Base-by-base conservation (phyloP, 2,113 vertebrate genomes). In the Oncorhynchus keta region DNA sequence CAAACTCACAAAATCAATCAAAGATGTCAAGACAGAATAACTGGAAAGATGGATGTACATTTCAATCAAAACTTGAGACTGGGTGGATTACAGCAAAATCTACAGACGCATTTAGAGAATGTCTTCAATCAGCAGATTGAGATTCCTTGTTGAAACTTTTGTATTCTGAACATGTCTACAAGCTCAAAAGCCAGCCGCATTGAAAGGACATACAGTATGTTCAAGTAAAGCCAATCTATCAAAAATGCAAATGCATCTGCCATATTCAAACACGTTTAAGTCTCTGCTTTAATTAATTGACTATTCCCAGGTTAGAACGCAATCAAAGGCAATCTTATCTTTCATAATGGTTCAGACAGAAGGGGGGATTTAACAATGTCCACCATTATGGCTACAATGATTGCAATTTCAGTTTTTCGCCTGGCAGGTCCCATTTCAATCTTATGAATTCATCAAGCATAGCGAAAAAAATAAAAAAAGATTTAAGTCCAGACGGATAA, bases 291-390 rank as follows among this genome's bases (percentile, higher is more conserved):
- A 35, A 4, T 55, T 26, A 39, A 45, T 3, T 9, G 39, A 28
- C 65, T n/a, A 61, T 76, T 61, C 62, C 68, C 64, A 73, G 70
- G 68, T 66, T 72, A 72, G 32, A 66, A 9, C 13, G 73, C 57
- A 78, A 77, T 77, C 68, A 75, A 68, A 79, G 24, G 30, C 73
- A 71, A 79, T 75, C 79, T 72, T 68, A 67, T 48, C 55, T 72
- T 57, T 32, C 18, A 13, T 45, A 45, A 45, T 77, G 76, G n/a
- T 69, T 81, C 78, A 72, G 61, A 83, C 82, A 79, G 76, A 77
- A 74, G 76, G 39, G 62, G 73, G 71, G 8, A 45, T 45, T 45
- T 2, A 45, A 45, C 66, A 68, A 76, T 84, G 78, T 76, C 79
- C 59, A 68, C 65, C 65, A 77, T 81, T 75, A 81, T 24, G 28